A percentile compares a stretch with the other conserved stretches of the same genome.
These are phyloP conservation scores for Ataeniobius toweri DNA, from an alignment of 2,797 vertebrate species.

Conservation along the genomic window DNA sequence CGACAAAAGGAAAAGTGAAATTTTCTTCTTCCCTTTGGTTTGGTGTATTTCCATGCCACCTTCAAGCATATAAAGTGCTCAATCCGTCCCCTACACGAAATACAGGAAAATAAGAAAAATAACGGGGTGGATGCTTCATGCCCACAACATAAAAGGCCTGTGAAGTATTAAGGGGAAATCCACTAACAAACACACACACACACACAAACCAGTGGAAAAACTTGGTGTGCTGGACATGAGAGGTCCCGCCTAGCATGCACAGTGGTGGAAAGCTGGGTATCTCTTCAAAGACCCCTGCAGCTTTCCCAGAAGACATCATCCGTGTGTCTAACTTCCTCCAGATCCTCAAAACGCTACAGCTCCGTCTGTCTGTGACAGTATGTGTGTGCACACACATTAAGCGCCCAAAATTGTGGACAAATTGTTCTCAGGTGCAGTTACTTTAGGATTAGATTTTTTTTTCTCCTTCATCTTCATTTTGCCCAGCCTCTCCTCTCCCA, in stretches of 20 bases:
- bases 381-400: conserved; percentile 71
- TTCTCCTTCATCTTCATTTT: conserved; percentile 24
- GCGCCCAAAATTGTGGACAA: conserved; percentile 77
- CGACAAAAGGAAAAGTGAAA: conserved; percentile 52
- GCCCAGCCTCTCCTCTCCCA: not conserved
- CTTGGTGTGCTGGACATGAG: conserved; percentile 41
- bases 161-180: conserved; percentile 49
- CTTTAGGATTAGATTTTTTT: conserved; percentile 70
- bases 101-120: conserved; percentile 24
- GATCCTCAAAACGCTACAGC: conserved; percentile 49
- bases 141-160: conserved; percentile 66
- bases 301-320: conserved; percentile 79
- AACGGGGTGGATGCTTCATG: conserved; percentile 28
- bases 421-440: conserved; percentile 81
- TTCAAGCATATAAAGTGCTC: conserved; percentile 46
- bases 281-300: conserved; percentile 78
- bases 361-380: conserved; percentile 14
- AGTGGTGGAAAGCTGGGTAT: conserved; percentile 60
- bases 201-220: conserved; percentile 16
- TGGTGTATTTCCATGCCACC: conserved; percentile 27
- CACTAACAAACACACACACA: conserved; percentile 13
- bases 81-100: conserved; percentile 48
- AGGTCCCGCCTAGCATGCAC: conserved; percentile 55
- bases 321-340: conserved; percentile 77
- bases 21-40: conserved; percentile 18